phyloP scores from a whole-genome alignment of 2,888 invertebrate genomes.

The Lapara coniferarum region DNA sequence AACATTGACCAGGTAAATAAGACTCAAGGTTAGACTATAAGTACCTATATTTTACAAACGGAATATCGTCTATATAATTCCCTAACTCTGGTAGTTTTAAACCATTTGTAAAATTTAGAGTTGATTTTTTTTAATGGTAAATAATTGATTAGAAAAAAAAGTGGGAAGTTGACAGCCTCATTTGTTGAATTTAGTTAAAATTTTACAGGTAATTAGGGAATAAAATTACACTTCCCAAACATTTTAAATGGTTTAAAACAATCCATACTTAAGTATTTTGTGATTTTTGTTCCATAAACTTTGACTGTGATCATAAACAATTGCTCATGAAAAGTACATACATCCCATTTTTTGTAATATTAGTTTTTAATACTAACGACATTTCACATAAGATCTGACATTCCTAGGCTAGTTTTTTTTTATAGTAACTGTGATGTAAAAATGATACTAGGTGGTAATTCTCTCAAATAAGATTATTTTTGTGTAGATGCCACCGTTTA shows the following conservation, averaged over 20 bases:
- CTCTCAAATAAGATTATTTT: background rate
- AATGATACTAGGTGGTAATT: no score
- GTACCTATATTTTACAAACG: no score
- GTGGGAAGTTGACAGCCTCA: no score
- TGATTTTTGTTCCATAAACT: conserved; percentile 35
- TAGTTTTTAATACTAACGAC: conserved; percentile 26
- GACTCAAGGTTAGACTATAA: no score
- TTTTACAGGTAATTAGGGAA: no score
- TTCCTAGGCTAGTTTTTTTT: conserved; percentile 28
- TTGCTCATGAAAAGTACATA: conserved; percentile 42
- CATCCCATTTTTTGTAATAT: conserved; percentile 39
- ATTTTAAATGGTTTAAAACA: conserved; percentile 3
- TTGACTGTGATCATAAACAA: conserved; percentile 50
- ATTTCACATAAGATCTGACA: conserved; percentile 37
- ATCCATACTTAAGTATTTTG: conserved; percentile 26
- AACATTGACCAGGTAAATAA: background rate
- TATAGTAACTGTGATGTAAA: background rate
- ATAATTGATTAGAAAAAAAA: no score
- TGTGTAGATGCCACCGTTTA: background rate
- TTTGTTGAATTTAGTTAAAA: no score
- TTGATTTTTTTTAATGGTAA: no score
- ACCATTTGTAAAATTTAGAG: no score
- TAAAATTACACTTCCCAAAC: background rate
- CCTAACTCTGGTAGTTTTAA: no score
- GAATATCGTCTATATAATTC: no score